These are phyloP conservation scores for Coelogynopora nodosa DNA, from an alignment of 2,888 invertebrate species.

Conservation along the genomic window DNA sequence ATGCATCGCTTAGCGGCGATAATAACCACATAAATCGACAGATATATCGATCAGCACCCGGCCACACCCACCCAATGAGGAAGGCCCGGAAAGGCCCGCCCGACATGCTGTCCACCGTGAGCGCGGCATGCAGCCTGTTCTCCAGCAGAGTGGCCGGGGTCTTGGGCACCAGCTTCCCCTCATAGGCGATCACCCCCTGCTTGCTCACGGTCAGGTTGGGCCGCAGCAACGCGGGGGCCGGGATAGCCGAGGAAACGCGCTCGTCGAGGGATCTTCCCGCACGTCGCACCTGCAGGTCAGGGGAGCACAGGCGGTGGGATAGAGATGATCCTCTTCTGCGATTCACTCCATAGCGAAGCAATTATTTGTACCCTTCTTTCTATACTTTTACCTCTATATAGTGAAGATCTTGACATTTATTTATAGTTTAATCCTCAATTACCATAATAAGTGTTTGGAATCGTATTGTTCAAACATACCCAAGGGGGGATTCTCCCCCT, in stretches of 20 bases:
- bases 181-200: background rate
- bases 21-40: background rate
- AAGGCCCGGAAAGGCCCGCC: constrained; percentile 58
- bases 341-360: no score
- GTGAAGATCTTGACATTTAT: no score
- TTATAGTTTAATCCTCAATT: no score
- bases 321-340: no score
- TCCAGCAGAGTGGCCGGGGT: constrained; percentile 48
- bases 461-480: no score
- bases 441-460: no score
- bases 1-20: no score
- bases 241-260: constrained; percentile 53
- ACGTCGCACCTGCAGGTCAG: background rate
- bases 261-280: constrained; percentile 53
- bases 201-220: constrained; percentile 25
- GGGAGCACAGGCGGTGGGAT: no score
- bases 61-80: constrained; percentile 53
- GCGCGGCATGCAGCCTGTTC: constrained; percentile 55
- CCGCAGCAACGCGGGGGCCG: background rate
- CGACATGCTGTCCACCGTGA: constrained; percentile 55
- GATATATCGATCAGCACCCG: background rate
- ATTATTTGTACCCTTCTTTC: no score
- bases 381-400: no score
- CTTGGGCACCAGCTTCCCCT: background rate
- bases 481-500: no score